Conservation (phyloP, 2,888 invertebrate species). For the Lathronympha strigana region DNA sequence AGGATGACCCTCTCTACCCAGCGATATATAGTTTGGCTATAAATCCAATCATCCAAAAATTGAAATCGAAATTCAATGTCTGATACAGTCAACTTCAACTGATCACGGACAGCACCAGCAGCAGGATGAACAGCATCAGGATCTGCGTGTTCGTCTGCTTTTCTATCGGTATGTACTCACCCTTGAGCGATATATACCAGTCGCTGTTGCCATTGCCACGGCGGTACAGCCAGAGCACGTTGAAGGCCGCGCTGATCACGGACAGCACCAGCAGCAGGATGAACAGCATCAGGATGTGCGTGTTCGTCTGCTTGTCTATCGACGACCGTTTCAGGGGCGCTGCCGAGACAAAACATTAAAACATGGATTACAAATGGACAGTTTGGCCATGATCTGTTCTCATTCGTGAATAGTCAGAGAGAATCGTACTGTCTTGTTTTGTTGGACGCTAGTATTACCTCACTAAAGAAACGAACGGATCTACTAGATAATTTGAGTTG, state of each 20-base stretch:
- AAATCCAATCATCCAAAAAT: no score
- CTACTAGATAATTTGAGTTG: no score
- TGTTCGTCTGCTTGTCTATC: constrained; percentile 96
- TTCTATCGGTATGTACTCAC: constrained; percentile 89
- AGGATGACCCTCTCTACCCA: no score
- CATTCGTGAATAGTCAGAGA: no score
- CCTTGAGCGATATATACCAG: constrained; percentile 94
- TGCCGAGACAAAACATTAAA: constrained; percentile 43
- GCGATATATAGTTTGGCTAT: no score
- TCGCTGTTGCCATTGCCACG: constrained; percentile 85
- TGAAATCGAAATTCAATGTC: no score
- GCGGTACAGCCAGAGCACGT: constrained; percentile 91
- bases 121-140: constrained; percentile 95
- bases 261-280: constrained; percentile 95
- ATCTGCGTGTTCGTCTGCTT: constrained; percentile 97
- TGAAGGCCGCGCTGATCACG: constrained; percentile 95
- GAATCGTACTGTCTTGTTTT: no score
- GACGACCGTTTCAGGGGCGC: constrained; percentile 95
- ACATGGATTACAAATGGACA: no score
- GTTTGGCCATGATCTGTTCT: no score
- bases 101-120: constrained; percentile 94
- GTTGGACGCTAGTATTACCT: no score
- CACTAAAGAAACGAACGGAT: no score
- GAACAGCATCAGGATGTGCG: constrained; percentile 97
- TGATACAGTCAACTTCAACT: no score